These are phyloP conservation scores for Cathartes aura DNA, from an alignment of 2,113 vertebrate genomes.

Conservation along the genomic window DNA sequence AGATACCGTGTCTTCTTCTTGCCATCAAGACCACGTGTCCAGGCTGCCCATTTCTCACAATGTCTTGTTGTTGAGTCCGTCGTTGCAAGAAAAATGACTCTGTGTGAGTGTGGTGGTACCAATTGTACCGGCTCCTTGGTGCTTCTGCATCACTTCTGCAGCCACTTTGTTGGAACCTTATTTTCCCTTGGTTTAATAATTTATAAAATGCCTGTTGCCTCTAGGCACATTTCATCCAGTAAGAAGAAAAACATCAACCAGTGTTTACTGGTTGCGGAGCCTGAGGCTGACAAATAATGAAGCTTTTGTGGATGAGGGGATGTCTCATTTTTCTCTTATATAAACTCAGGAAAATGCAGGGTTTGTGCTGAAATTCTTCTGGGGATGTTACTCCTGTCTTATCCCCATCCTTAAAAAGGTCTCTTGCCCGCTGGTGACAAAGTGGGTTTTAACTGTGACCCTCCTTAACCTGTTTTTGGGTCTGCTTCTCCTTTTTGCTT, in stretches of 20 bases:
- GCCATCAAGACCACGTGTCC: not conserved
- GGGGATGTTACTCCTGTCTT: not conserved
- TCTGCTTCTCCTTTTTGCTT: not conserved
- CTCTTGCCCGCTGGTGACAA: not conserved
- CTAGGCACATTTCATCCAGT: conserved; percentile 51
- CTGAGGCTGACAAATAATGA: conserved; percentile 45
- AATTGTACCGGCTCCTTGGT: conserved; percentile 40
- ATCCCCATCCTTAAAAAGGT: not conserved
- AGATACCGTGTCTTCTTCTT: not conserved
- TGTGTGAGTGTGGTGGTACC: conserved; percentile 43
- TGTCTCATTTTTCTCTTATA: conserved; percentile 6
- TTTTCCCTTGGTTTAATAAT: conserved; percentile 66
- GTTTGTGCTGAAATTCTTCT: not conserved
- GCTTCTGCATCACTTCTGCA: not conserved
- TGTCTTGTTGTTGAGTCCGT: conserved; percentile 34
- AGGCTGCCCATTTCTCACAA: conserved; percentile 39
- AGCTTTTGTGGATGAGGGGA: conserved; percentile 25
- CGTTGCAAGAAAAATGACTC: conserved; percentile 8
- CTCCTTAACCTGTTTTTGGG: not conserved
- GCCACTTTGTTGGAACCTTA: conserved; percentile 50
- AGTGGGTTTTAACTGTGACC: not conserved
- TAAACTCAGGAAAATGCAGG: not conserved
- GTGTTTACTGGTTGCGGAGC: not conserved
- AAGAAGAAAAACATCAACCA: conserved; percentile 46
- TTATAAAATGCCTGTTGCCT: conserved; percentile 58